Conservation (phyloP, 2,888 invertebrate genomes). For the Trichogramma evanescens region DNA sequence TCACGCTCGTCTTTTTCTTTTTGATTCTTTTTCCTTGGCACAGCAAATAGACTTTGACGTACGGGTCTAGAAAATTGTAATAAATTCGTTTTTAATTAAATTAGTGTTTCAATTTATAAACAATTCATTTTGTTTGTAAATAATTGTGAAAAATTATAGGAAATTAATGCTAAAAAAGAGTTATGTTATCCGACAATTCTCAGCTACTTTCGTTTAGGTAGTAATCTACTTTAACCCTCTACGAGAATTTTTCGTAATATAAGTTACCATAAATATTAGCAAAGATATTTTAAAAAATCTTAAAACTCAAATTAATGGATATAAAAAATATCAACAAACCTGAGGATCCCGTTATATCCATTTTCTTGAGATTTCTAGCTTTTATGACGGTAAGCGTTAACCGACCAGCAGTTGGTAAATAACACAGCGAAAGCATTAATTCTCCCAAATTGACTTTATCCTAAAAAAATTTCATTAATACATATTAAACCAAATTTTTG, state of each 20-base stretch:
- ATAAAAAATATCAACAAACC: constrained; percentile 52
- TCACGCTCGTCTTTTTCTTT: constrained; percentile 88
- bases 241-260: too few species aligned
- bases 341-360: constrained; percentile 90
- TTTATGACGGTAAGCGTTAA: constrained; percentile 87
- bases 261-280: background rate
- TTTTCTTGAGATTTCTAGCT: constrained; percentile 82
- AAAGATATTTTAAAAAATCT: background rate
- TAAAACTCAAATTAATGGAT: background rate
- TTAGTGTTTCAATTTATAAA: too few species aligned
- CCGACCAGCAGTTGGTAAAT: constrained; percentile 83
- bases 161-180: too few species aligned
- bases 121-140: background rate
- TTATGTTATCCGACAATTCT: too few species aligned
- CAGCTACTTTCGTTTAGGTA: too few species aligned
- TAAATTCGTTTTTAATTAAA: background rate
- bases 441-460: constrained; percentile 85
- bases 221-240: too few species aligned
- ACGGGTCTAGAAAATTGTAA: constrained; percentile 66
- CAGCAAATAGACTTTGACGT: constrained; percentile 84
- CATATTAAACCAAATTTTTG: background rate
- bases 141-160: background rate
- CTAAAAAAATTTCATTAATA: constrained; percentile 44
- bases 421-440: constrained; percentile 84
- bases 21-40: constrained; percentile 84